Evolutionary conservation across 2,113 vertebrate species (phyloP), one percentile per base, ranked within the genome.

Genomic region (Spheniscus mendiculus): DNA sequence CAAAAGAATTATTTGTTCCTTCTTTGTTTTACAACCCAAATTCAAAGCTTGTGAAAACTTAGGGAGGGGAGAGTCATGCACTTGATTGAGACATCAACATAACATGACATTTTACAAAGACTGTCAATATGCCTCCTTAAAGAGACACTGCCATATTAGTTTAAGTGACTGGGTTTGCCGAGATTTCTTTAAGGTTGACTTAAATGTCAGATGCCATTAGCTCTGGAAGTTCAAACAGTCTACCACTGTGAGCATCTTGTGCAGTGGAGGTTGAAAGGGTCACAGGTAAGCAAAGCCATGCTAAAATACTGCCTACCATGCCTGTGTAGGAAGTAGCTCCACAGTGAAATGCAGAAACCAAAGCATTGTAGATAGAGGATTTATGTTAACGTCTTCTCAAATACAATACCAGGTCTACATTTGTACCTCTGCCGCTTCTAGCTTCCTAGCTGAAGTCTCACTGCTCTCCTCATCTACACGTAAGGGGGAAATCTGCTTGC

Each of bases 181-280:
- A 97, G 97, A 97, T 97, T 97, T 97, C 97, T 96, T 97, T 97
- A 82, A 97, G 97, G 94, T 93, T 97, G 97, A 97, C 95, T 97
- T 97, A 97, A 97, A 97, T 97, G 97, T 98, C 97, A 98, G 96
- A 94, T 96, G 94, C 80, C 95, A 97, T 98, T 98, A 98, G 70
- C 90, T 96, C 85, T 96, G 83, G 86, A 97, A 98, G 93, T 95
- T 97, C 95, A 96, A 91, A 84, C 59, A 83, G 47, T 45, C 89
- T 82, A 56, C 83, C 59, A 83, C 93, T 56, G 83, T 30, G 83
- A 96, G 87, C 92, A 90, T 82, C 88, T 81, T 91, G 93, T 90
- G 87, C 74, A 58, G 55, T 38, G 36, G 80, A 89, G 95, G 95
- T 89, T 97, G 96, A 97, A 97, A 94, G 95, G 96, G 96, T 96